These are phyloP conservation scores for Tridacna gigas DNA, from an alignment of 2,888 invertebrate species.

Conservation along the genomic window DNA sequence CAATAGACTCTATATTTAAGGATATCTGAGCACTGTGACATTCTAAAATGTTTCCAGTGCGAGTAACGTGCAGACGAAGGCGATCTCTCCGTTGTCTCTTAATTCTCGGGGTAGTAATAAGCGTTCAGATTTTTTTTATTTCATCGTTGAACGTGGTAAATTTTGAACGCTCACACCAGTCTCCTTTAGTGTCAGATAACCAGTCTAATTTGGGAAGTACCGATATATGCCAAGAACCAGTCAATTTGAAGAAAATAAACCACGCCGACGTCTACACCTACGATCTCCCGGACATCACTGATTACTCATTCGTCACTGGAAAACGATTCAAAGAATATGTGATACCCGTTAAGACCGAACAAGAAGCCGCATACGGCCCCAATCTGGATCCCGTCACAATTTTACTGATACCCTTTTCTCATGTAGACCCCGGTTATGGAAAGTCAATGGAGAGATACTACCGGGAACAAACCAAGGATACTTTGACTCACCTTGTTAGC, in stretches of 20 bases:
- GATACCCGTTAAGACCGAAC: conserved; percentile 65
- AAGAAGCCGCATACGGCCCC: conserved; percentile 60
- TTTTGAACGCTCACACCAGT: neutral
- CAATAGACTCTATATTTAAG: no score
- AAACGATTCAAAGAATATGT: conserved; percentile 72
- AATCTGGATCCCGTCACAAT: conserved; percentile 70
- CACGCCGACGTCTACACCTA: conserved; percentile 68
- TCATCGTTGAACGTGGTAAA: neutral
- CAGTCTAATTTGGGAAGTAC: neutral
- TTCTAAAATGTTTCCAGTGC: neutral
- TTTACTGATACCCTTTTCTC: conserved; percentile 96
- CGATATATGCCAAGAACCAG: neutral
- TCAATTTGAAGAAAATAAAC: neutral
- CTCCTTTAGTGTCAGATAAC: neutral
- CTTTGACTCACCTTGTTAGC: conserved; percentile 91
- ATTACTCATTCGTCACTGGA: conserved; percentile 70
- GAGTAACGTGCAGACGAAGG: neutral
- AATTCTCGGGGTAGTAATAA: neutral
- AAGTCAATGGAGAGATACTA: conserved; percentile 98
- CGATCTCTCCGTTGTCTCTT: neutral
- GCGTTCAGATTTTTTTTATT: neutral
- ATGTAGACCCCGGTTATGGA: conserved; percentile 99
- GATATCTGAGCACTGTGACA: neutral
- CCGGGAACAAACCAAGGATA: conserved; percentile 91
- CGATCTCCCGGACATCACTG: conserved; percentile 70